Base-by-base conservation (phyloP, 2,797 vertebrate genomes). In the Pipistrellus nathusii region DNA sequence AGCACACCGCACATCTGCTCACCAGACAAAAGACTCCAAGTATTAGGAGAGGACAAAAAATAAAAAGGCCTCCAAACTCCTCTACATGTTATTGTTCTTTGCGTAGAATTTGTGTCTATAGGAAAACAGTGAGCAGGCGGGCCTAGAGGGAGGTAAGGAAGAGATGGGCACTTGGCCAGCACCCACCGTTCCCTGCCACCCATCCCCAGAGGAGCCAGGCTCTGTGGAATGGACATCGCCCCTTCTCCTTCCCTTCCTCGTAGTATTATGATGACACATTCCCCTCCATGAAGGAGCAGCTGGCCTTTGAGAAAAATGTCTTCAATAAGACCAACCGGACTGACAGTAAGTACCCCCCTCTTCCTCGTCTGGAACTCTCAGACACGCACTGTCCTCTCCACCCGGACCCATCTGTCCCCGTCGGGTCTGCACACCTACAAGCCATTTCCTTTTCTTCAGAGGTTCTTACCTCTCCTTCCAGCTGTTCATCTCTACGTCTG, bases 251-350 rank as follows among this genome's bases (percentile, higher is more conserved):
- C 88, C 91, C 21, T 97, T 69, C 96, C 98, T 97, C 48, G 44
- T 97, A 99, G 99, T 99, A 99, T 98, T 99, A 99, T 6, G 99
- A 99, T 0, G 98, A 98, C 88, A 98, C 99, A 5, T 99, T 99
- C 98, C 98, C 99, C 80, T 99, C 99, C 83, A 98, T 98, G 91
- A 99, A 99, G 97, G 99, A 99, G 91, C 99, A 99, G 98, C 99
- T 98, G 96, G 98, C 98, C 96, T 99, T 99, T 21, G 99, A 99
- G 98, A 99, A 95, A 98, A 99, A 98, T 8, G 96, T 99, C 96
- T 99, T 99, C 98, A 99, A 98, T 98, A 99, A 99, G 98, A 99
- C 99, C 1, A 98, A 98, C 95, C 99, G 98, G 96, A 98, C 98
- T 6, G 99, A 99, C 95, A 99, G 98, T 98, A 97, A 97, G 98